phyloP scores from a whole-genome alignment of 2,888 invertebrate species.

The Autographa pulchrina region DNA sequence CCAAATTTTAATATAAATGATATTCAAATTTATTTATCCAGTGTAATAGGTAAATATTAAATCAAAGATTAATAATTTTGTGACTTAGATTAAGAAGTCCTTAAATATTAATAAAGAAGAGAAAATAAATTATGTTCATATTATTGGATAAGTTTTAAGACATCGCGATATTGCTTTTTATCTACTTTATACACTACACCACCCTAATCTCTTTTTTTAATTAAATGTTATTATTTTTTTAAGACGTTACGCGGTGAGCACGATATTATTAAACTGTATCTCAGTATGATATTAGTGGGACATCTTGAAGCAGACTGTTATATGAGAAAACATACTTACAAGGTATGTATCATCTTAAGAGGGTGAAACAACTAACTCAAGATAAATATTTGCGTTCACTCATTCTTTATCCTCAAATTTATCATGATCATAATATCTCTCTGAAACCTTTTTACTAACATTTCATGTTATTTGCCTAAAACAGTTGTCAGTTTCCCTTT shows the following conservation, averaged over 20 bases:
- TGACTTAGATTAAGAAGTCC: neutral
- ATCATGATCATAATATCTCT: slow-evolving; percentile 54
- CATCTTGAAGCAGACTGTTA: slow-evolving; percentile 32
- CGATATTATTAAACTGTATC: slow-evolving; percentile 50
- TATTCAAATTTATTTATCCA: slow-evolving; percentile 4
- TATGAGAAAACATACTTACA: slow-evolving; percentile 33
- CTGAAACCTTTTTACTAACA: neutral
- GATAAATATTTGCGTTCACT: slow-evolving; percentile 43
- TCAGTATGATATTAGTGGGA: slow-evolving; percentile 38
- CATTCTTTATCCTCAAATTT: slow-evolving; percentile 36
- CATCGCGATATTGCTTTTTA: slow-evolving; percentile 6
- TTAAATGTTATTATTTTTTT: slow-evolving; percentile 47
- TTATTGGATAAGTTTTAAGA: slow-evolving; percentile 9
- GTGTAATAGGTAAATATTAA: slow-evolving; percentile 1
- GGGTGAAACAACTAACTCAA: slow-evolving; percentile 30
- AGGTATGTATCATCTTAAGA: slow-evolving; percentile 36
- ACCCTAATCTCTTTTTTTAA: slow-evolving; percentile 37
- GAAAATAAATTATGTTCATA: neutral
- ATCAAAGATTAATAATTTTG: slow-evolving; percentile 2
- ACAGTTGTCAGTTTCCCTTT: slow-evolving; percentile 1
- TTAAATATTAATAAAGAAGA: neutral
- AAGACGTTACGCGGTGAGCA: slow-evolving; percentile 57
- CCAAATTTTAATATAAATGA: slow-evolving; percentile 1
- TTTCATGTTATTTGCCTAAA: neutral
- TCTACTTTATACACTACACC: slow-evolving; percentile 28